phyloP scores from a whole-genome alignment of 2,888 invertebrate genomes.

The Electrophaes corylata region DNA sequence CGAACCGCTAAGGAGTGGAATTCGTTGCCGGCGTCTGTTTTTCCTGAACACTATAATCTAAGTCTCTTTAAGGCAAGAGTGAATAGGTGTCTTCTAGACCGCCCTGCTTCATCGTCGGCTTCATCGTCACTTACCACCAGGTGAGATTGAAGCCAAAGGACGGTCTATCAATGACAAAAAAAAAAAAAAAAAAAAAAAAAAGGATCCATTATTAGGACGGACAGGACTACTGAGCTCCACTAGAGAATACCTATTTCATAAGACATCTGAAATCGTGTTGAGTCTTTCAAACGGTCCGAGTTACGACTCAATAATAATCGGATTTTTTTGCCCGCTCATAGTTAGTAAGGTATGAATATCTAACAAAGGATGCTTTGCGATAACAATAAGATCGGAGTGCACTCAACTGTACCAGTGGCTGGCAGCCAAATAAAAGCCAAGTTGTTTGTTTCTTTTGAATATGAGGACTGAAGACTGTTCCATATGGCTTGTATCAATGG shows the following conservation, averaged over 20 bases:
- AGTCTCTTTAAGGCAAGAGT: too few relatives aligned
- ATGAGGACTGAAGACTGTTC: background rate
- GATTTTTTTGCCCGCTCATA: constrained; percentile 27
- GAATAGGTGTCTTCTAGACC: too few relatives aligned
- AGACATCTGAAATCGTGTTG: constrained; percentile 14
- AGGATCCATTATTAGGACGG: background rate
- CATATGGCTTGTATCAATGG: constrained; percentile 11
- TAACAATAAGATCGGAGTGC: constrained; percentile 21
- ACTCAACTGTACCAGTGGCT: constrained; percentile 24
- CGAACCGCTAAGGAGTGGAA: too few relatives aligned
- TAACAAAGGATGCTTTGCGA: constrained; percentile 22
- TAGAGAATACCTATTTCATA: constrained; percentile 3
- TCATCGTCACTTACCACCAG: too few relatives aligned
- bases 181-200: too few relatives aligned
- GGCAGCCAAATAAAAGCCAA: constrained; percentile 21
- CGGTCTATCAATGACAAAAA: too few relatives aligned
- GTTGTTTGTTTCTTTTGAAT: constrained; percentile 26
- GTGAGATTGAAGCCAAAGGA: too few relatives aligned
- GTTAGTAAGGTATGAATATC: constrained; percentile 26
- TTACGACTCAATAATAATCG: constrained; percentile 28
- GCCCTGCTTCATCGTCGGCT: too few relatives aligned
- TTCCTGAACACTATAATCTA: too few relatives aligned
- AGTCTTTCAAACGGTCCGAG: constrained; percentile 9
- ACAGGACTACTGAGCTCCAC: background rate
- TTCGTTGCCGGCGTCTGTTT: too few relatives aligned